Conservation (phyloP, 1,140 invertebrate species). For the Spodoptera litura region DNA sequence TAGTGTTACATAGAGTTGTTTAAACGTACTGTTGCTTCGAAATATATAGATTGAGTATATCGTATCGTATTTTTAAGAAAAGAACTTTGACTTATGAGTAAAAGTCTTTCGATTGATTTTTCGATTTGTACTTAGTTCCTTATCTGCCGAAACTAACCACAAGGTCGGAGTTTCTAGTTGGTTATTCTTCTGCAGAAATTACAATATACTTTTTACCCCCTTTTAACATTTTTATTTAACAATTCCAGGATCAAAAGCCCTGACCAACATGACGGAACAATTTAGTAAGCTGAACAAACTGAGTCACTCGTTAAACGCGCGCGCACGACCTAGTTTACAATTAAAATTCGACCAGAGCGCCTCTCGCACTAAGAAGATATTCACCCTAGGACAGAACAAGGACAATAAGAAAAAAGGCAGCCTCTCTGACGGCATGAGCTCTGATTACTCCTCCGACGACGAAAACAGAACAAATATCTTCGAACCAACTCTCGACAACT, state of each 20-base stretch:
- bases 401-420: conserved; percentile 81
- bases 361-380: conserved; percentile 81
- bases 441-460: conserved; percentile 83
- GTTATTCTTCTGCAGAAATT: no score
- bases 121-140: no score
- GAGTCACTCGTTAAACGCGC: conserved; percentile 88
- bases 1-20: no score
- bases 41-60: no score
- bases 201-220: no score
- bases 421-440: conserved; percentile 83
- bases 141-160: no score
- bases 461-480: conserved; percentile 85
- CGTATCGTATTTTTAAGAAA: no score
- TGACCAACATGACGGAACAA: conserved; percentile 94
- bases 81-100: no score
- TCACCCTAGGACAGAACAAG: conserved; percentile 82
- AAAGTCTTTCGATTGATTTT: no score
- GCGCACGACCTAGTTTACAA: conserved; percentile 77
- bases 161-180: no score
- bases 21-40: no score
- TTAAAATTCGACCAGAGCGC: conserved; percentile 77
- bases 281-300: conserved; percentile 93
- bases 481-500: conserved; percentile 84
- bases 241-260: conserved; percentile 89
- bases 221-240: not conserved